These are phyloP conservation scores for Plectrocnemia conspersa DNA, from an alignment of 1,140 invertebrate genomes.

Conservation along the genomic window DNA sequence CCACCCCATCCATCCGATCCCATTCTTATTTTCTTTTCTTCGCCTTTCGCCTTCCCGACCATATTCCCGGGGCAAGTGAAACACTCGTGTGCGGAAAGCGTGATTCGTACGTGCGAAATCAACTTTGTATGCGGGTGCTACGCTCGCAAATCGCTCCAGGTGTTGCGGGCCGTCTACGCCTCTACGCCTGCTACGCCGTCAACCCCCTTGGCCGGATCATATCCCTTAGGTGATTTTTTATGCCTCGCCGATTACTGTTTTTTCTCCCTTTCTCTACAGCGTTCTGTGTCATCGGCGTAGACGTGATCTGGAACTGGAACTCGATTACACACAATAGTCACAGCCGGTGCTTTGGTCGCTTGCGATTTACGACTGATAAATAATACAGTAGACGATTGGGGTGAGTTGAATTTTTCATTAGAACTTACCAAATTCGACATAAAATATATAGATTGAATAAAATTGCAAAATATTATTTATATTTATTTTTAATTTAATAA, in stretches of 20 bases:
- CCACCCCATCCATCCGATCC: neutral
- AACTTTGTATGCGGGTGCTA: constrained; percentile 17
- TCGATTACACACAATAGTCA: too few relatives aligned
- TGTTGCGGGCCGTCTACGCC: constrained; percentile 9
- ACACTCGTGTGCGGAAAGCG: constrained; percentile 23
- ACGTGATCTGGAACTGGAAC: constrained; percentile 11
- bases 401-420: too few relatives aligned
- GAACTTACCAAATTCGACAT: too few relatives aligned
- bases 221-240: constrained; percentile 26
- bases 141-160: constrained; percentile 22
- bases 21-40: neutral
- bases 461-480: too few relatives aligned
- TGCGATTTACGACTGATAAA: too few relatives aligned
- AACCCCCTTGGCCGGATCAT: constrained; percentile 6
- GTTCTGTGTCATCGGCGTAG: constrained; percentile 9
- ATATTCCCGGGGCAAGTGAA: neutral
- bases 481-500: too few relatives aligned
- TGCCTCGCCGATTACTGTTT: constrained; percentile 17
- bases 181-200: too few relatives aligned
- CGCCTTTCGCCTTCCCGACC: neutral
- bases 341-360: too few relatives aligned
- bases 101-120: constrained; percentile 26
- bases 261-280: constrained; percentile 3
- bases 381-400: too few relatives aligned
- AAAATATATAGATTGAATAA: too few relatives aligned